Base-by-base conservation (phyloP, 2,888 invertebrate species). In the Dryobota labecula region DNA sequence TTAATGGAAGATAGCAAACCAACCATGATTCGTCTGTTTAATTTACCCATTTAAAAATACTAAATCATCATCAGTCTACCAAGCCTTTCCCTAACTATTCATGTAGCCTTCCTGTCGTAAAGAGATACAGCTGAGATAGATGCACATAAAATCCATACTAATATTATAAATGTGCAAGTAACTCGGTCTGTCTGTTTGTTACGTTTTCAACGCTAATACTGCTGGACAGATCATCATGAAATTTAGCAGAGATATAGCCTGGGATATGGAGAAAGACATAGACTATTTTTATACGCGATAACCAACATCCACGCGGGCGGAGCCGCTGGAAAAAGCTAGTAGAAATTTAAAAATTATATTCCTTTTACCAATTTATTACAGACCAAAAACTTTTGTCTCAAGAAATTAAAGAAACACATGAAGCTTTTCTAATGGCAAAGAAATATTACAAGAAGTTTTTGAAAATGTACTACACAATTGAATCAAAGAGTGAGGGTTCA, bases 351-450 rank as follows among this genome's bases (percentile, higher is more conserved):
- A 45, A 47, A 6, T 45, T n/a, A 18, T n/a, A 33, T 49, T 49
- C 2, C 30, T 3, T 33, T 18, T 6, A 36, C 5, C 8, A n/a
- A 51, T 76, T 45, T 56, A 61, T 92, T 92, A 60, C 89, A 96
- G 96, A 94, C 84, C 92, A 94, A 81, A 94, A 92, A 84, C 78
- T 93, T 11, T 86, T 96, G 70, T 87, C 92, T 3, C 91, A 93
- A 86, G 95, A 95, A 90, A 91, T 96, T 9, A 96, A 94, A 86
- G 94, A 95, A 73, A 95, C 92, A 9, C 94, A 96, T 90, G 95
- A 95, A 89, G 94, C 96, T 76, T 95, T 94, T 85, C 87, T 96
- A 60, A 93, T 93, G 93, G 95, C 95, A 3, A 95, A 94, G 80
- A 95, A 95, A 76, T 93, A 89, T 86, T 96, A 94, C 65, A 96